A percentile compares a stretch with the other conserved stretches of the same genome.
phyloP scores from a whole-genome alignment of 2,113 vertebrate genomes.

The Syrmaticus mikado region DNA sequence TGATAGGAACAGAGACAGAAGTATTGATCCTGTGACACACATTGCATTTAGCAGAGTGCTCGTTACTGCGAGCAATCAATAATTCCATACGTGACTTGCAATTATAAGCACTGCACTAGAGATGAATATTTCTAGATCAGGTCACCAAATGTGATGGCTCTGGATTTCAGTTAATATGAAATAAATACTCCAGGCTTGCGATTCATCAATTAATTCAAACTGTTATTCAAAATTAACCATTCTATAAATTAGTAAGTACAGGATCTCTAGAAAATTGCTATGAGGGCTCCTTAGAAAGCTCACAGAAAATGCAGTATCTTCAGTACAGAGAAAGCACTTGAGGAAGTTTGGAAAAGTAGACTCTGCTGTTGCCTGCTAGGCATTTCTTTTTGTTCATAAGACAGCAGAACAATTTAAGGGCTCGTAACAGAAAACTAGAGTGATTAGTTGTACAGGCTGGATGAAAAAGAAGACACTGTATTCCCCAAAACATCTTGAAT shows the following conservation, averaged over 20 bases:
- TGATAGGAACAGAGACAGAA: neutral
- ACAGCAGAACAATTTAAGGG: slow-evolving; percentile 48
- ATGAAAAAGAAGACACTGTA: slow-evolving; percentile 56
- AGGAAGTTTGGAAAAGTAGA: slow-evolving; percentile 22
- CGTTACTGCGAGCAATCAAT: neutral
- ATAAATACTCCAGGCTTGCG: neutral
- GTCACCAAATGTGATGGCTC: neutral
- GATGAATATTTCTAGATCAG: neutral
- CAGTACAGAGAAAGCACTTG: neutral
- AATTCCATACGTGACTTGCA: neutral
- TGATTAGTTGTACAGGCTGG: slow-evolving; percentile 54
- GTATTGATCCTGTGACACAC: neutral
- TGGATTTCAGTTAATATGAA: neutral
- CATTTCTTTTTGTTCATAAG: slow-evolving; percentile 48
- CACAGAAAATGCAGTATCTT: neutral
- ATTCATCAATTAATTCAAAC: neutral
- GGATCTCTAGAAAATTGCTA: neutral
- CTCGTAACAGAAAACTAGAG: slow-evolving; percentile 53
- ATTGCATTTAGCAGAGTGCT: neutral
- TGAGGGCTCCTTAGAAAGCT: neutral
- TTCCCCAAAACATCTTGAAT: slow-evolving; percentile 61
- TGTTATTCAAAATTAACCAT: neutral
- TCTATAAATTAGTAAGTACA: neutral
- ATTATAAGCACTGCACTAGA: neutral
- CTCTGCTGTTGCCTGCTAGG: slow-evolving; percentile 11